Conservation (phyloP, 2,888 invertebrate species). For the Lycophotia porphyrea region DNA sequence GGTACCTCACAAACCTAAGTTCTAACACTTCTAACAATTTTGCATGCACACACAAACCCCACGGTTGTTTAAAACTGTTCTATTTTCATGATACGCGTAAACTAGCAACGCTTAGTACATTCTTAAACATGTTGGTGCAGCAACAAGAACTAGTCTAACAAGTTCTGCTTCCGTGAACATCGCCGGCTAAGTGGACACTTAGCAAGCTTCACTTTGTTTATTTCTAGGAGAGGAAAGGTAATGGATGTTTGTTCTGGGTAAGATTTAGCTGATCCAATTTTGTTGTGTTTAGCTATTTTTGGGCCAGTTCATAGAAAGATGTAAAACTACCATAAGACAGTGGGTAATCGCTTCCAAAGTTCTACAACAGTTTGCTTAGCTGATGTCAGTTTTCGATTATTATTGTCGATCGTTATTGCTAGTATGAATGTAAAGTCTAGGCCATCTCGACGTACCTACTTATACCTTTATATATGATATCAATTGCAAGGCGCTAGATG, state of each 20-base stretch:
- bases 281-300: not conserved
- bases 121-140: conserved; percentile 67
- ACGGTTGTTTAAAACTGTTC: conserved; percentile 46
- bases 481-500: no score
- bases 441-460: no score
- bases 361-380: no score
- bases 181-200: conserved; percentile 74
- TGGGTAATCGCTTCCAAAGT: not conserved
- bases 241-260: conserved; percentile 50
- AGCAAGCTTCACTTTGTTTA: conserved; percentile 65
- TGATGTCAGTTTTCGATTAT: no score
- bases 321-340: no score
- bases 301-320: not conserved
- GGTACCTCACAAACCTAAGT: not conserved
- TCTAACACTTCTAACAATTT: conserved; percentile 14
- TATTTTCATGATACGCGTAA: conserved; percentile 65
- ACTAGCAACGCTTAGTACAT: conserved; percentile 65
- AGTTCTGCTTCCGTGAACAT: conserved; percentile 82
- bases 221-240: conserved; percentile 57
- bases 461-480: no score
- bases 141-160: conserved; percentile 76
- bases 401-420: no score
- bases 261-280: conserved; percentile 27
- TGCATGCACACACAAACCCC: conserved; percentile 10
- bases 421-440: no score